Conservation (phyloP, 2,113 vertebrate species). For the Beaufortia kweichowensis region DNA sequence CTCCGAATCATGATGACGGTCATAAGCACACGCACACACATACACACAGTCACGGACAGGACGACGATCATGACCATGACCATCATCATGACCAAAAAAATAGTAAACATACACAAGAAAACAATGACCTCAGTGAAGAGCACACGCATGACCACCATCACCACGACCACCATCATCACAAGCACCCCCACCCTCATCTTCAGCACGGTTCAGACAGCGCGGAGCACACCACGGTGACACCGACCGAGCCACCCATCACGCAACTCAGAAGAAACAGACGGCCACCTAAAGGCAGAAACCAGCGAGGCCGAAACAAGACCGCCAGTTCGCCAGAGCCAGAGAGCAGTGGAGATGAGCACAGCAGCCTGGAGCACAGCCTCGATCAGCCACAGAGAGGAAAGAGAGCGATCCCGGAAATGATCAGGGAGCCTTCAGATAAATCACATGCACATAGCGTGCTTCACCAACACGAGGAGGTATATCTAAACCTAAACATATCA, state of each 20-base stretch:
- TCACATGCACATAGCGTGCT: conserved; percentile 46
- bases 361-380: conserved; percentile 62
- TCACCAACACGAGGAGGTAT: conserved; percentile 75
- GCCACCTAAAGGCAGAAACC: conserved; percentile 66
- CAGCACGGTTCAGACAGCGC: conserved; percentile 35
- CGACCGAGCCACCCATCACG: conserved; percentile 54
- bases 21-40: conserved; percentile 11
- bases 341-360: neutral
- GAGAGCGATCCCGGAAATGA: conserved; percentile 54
- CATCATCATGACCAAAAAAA: conserved; percentile 50
- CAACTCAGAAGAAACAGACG: conserved; percentile 72
- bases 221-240: conserved; percentile 24
- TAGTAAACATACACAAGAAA: conserved; percentile 49
- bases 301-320: conserved; percentile 70
- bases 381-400: conserved; percentile 60
- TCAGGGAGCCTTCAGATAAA: neutral
- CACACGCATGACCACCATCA: conserved; percentile 31
- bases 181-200: conserved; percentile 42
- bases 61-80: conserved; percentile 20
- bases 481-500: neutral
- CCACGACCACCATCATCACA: conserved; percentile 53
- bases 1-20: neutral
- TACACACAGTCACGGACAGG: conserved; percentile 16
- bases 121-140: conserved; percentile 43
- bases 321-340: conserved; percentile 25